These are phyloP conservation scores for Ennomos quercinarius DNA, from an alignment of 2,888 invertebrate species.

Conservation along the genomic window DNA sequence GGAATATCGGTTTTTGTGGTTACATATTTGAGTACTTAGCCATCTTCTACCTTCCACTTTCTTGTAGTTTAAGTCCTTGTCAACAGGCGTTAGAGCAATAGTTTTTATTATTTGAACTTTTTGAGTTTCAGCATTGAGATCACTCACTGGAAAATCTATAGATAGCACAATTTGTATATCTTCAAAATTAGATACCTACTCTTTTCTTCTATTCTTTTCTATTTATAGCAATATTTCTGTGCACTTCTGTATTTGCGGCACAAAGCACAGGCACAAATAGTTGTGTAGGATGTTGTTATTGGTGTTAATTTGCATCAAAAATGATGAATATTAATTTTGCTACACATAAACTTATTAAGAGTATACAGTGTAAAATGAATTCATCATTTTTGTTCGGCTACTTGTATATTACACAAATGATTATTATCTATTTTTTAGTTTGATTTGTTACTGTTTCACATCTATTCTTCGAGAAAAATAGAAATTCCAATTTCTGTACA, in stretches of 20 bases:
- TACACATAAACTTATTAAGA: too few relatives aligned
- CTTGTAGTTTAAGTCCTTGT: conserved; percentile 25
- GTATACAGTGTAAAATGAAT: conserved; percentile 8
- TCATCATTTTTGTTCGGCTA: conserved; percentile 64
- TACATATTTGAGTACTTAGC: conserved; percentile 22
- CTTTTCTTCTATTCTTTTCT: conserved; percentile 56
- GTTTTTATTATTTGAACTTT: conserved; percentile 48
- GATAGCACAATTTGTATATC: conserved; percentile 61
- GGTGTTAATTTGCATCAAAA: conserved; percentile 53
- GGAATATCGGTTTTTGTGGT: neutral
- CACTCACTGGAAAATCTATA: conserved; percentile 62
- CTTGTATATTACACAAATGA: conserved; percentile 46
- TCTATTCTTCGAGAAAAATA: conserved; percentile 52
- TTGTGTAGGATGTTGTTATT: conserved; percentile 55
- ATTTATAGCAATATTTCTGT: conserved; percentile 59
- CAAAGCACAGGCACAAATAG: conserved; percentile 71
- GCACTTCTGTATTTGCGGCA: conserved; percentile 67
- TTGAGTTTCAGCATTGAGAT: conserved; percentile 52
- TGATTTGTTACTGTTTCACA: conserved; percentile 59
- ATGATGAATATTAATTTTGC: conserved; percentile 51
- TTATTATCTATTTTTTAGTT: conserved; percentile 37
- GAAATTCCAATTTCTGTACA: conserved; percentile 80
- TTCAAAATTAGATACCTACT: conserved; percentile 34
- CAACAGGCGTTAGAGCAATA: conserved; percentile 37
- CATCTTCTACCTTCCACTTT: conserved; percentile 31